Evolutionary conservation across 2,797 vertebrate genomes (phyloP), one percentile per base, ranked within the genome.

Genomic region (Phrynocephalus vlangalii): DNA sequence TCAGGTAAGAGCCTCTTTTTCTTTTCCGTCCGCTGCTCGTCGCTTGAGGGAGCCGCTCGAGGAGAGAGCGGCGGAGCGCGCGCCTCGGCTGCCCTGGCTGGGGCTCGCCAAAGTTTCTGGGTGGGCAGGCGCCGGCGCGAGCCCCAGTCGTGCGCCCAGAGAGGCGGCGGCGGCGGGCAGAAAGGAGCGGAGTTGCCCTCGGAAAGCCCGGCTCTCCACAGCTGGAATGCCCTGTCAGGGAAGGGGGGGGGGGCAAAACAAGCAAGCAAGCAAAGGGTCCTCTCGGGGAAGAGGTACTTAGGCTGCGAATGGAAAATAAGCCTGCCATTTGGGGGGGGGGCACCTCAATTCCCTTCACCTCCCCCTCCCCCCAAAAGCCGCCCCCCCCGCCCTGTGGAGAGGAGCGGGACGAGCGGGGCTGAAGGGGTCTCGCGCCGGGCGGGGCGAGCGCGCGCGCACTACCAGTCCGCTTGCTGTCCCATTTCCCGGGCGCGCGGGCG

Each of bases 71-170:
- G 10, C 24, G 20, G 72, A 15, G 81, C 81, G 30, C 50, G 24
- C 15, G 70, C 66, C n/a, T 16, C 70, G 5, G 52, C 79, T 22
- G 80, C 48, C 68, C 15, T 4, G 38, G 6, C 15, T 7, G 38
- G 6, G 48, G 30, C 48, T 70, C 52, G 20, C 26, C 87, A 84
- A 88, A 88, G 75, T 84, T 88, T 88, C 87, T 50, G 76, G 38
- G 76, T 67, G 6, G 20, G 81, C 15, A 44, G 68, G 22, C 38
- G 4, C 33, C 5, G 24, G 20, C 38, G 24, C 8, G 44, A 77
- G 28, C 56, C 38, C 38, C 38, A 44, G 38, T 44, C 38, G 38
- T 3, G 38, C 38, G 5, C 38, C 38, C 38, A 44, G 38, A 44
- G 38, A 44, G 38, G 38, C 38, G 38, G 30, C 5, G 82, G 38